Evolutionary conservation across 2,888 invertebrate species (phyloP).

Genomic region (Tetramorium bicarinatum): DNA sequence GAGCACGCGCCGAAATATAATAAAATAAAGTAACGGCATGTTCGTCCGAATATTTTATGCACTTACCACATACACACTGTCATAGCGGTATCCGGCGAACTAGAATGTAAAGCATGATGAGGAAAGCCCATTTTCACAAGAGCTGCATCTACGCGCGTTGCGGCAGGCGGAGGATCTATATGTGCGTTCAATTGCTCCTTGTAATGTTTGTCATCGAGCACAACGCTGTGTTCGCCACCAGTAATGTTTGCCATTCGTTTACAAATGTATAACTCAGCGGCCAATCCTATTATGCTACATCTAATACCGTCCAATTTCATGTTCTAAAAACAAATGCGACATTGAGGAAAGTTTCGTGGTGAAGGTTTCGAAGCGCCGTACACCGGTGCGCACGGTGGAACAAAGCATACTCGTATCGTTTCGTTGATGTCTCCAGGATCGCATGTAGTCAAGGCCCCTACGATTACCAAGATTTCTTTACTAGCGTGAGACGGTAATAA

Average conservation of each 20-base stretch:
- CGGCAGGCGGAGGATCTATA: slow-evolving; percentile 91
- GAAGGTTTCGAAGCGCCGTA: background rate
- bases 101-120: slow-evolving; percentile 90
- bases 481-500: slow-evolving; percentile 98
- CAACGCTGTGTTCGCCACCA: slow-evolving; percentile 94
- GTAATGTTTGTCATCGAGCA: slow-evolving; percentile 94
- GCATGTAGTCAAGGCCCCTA: slow-evolving; percentile 98
- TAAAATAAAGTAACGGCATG: background rate
- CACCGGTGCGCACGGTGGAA: background rate
- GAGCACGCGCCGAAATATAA: background rate
- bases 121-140: slow-evolving; percentile 99
- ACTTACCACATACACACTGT: slow-evolving; percentile 97
- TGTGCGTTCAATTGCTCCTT: slow-evolving; percentile 90
- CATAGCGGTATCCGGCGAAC: slow-evolving; percentile 90
- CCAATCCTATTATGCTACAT: slow-evolving; percentile 97
- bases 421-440: slow-evolving; percentile 97
- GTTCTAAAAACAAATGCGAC: slow-evolving; percentile 86
- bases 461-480: slow-evolving; percentile 95
- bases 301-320: slow-evolving; percentile 94
- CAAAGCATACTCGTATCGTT: slow-evolving; percentile 90
- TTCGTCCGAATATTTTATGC: background rate
- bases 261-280: slow-evolving; percentile 98
- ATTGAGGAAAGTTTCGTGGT: background rate
- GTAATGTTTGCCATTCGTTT: slow-evolving; percentile 95
- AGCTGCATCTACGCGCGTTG: slow-evolving; percentile 91